These are phyloP conservation scores for Sebastiscus tertius DNA, from an alignment of 2,797 vertebrate species.

Conservation along the genomic window DNA sequence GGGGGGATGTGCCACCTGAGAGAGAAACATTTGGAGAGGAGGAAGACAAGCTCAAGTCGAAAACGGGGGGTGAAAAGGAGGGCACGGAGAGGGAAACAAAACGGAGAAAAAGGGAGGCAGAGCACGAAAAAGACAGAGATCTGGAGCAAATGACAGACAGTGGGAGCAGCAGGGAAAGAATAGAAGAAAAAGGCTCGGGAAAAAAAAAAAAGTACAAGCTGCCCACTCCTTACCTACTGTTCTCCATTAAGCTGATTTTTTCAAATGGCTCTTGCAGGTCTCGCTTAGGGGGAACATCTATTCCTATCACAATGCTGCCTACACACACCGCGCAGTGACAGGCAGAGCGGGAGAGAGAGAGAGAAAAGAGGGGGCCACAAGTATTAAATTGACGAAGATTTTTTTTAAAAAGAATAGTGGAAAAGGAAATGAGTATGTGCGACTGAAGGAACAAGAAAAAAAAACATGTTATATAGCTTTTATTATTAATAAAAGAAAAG, in stretches of 20 bases:
- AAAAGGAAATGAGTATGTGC: conserved; percentile 21
- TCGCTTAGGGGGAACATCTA: conserved; percentile 86
- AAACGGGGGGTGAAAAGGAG: conserved; percentile 53
- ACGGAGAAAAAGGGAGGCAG: conserved; percentile 34
- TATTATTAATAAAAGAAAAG: not conserved
- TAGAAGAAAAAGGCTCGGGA: conserved; percentile 60
- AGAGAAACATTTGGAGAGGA: conserved; percentile 63
- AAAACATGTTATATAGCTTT: conserved; percentile 26
- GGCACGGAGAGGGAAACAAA: conserved; percentile 47
- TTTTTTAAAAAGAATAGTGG: conserved; percentile 11
- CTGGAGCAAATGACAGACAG: conserved; percentile 74
- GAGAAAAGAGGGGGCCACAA: conserved; percentile 33
- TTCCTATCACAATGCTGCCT: conserved; percentile 88
- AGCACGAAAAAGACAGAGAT: conserved; percentile 59
- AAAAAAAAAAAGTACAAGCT: conserved; percentile 72
- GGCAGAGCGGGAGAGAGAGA: conserved; percentile 60
- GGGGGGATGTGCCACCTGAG: conserved; percentile 54
- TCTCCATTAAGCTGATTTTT: conserved; percentile 85
- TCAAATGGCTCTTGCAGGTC: conserved; percentile 86
- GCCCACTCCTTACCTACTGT: conserved; percentile 86
- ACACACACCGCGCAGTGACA: conserved; percentile 83
- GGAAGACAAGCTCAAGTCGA: conserved; percentile 57
- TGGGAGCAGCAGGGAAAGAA: conserved; percentile 70
- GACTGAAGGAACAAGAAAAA: conserved; percentile 29
- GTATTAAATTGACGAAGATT: conserved; percentile 59